Percentiles rank a stretch among this genome's conserved stretches.
Conservation (phyloP, 2,888 invertebrate species). For the Campoletis raptor region DNA sequence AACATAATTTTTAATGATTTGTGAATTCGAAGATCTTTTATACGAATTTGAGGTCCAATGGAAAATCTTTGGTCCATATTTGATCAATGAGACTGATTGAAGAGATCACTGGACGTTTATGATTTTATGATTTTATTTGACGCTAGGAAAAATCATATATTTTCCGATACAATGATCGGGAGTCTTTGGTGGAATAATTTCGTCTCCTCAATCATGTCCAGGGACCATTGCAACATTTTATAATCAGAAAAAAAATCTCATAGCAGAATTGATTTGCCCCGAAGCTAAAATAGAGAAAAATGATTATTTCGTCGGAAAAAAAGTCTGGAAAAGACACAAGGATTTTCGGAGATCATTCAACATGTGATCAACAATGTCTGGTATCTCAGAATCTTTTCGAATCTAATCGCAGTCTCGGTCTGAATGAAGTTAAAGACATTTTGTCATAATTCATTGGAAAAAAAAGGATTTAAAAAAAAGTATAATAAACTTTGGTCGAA, state of each 20-base stretch:
- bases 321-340: background rate
- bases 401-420: background rate
- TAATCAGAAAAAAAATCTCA: background rate
- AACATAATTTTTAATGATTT: background rate
- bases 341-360: background rate
- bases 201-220: background rate
- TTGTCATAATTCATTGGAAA: background rate
- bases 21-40: background rate
- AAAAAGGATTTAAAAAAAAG: background rate
- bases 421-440: constrained; percentile 2
- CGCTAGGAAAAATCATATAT: background rate
- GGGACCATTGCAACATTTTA: background rate
- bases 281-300: background rate
- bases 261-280: background rate
- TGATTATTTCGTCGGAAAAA: background rate
- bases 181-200: background rate
- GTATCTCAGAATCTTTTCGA: background rate
- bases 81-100: background rate
- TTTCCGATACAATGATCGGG: background rate
- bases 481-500: background rate
- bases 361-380: background rate
- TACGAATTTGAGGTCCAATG: background rate
- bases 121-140: background rate
- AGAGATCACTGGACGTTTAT: background rate
- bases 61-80: background rate